Conservation (phyloP, 1,140 invertebrate species). For the Cydia amplana region DNA sequence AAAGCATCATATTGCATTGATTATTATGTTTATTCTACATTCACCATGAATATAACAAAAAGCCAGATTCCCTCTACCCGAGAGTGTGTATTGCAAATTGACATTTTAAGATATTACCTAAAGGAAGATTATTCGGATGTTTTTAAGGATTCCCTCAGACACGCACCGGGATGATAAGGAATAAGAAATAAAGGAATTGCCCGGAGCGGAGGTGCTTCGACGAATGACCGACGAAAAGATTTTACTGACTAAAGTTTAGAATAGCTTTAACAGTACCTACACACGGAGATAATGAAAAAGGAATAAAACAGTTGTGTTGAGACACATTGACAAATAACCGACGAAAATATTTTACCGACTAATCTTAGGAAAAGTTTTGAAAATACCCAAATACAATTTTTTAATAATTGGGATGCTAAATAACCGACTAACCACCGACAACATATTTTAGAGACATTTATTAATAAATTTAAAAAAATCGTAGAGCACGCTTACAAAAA, state of each 20-base stretch:
- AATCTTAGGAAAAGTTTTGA: no score
- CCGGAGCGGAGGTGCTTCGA: neutral
- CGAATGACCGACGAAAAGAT: neutral
- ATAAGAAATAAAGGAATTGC: neutral
- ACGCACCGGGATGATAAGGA: constrained; percentile 11
- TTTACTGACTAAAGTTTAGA: neutral
- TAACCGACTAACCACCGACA: no score
- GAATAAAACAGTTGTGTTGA: neutral
- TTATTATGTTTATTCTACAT: neutral
- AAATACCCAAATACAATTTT: no score
- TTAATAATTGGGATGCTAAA: no score
- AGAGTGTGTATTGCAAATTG: constrained; percentile 19
- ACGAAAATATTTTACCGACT: neutral
- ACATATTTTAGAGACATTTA: no score
- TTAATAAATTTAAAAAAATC: no score
- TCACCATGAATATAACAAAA: neutral
- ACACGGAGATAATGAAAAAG: no score
- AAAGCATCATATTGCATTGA: no score
- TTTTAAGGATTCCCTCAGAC: constrained; percentile 26
- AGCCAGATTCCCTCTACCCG: neutral
- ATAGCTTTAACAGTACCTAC: no score
- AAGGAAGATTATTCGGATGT: constrained; percentile 20
- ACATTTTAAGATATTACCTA: constrained; percentile 30
- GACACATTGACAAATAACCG: neutral
- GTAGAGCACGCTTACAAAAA: no score